Base-by-base conservation (phyloP, 2,888 invertebrate genomes). In the Drepana falcataria region DNA sequence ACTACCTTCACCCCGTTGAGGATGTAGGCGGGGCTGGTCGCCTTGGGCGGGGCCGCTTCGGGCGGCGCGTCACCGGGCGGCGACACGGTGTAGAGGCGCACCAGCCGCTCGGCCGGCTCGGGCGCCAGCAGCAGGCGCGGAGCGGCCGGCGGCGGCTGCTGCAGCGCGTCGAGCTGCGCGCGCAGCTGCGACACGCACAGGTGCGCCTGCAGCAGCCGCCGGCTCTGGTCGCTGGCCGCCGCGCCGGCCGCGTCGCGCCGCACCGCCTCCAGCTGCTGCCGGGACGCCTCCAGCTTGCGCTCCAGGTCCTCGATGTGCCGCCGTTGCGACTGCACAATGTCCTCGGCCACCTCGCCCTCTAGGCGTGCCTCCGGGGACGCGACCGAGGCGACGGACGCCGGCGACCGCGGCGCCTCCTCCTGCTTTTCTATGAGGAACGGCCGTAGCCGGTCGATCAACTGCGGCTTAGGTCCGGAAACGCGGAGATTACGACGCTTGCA, bases 401-500 rank as follows among this genome's bases (percentile, higher is more conserved):
- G 89, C 48, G 91, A 87, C 37, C 83, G 75, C 37, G 90, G 92
- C 56, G 90, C 77, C 49, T 91, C 85, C 52, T 92, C 92, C 34
- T 85, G 87, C 64, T 92, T 84, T 3, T 91, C 83, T 1, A 91
- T 72, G 53, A 93, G 73, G 79, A 93, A 96, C 0, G 95, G 96
- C 63, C 96, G 95, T 55, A 99, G 89, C 48, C 99, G 93, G 79
- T 99, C 98, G 56, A 99, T 96, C 48, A 99, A 89, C 78, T 98
- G 97, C 5, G 98, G 97, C 79, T 99, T 99, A 0, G 98, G 95
- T 0, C 99, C 99, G 7, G 98, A 98, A 0, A 99, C 99, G 3
- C 98, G 97, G 58, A 99, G 91, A 83, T 96, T 98, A 52, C 99
- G 94, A 56, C 96, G 95, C 84, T 98, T 99, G 69, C 98, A 93